Percentiles rank a stretch among this genome's conserved stretches.
Evolutionary conservation across 2,797 vertebrate genomes (phyloP).

Genomic region (Dromococcyx pavoninus): DNA sequence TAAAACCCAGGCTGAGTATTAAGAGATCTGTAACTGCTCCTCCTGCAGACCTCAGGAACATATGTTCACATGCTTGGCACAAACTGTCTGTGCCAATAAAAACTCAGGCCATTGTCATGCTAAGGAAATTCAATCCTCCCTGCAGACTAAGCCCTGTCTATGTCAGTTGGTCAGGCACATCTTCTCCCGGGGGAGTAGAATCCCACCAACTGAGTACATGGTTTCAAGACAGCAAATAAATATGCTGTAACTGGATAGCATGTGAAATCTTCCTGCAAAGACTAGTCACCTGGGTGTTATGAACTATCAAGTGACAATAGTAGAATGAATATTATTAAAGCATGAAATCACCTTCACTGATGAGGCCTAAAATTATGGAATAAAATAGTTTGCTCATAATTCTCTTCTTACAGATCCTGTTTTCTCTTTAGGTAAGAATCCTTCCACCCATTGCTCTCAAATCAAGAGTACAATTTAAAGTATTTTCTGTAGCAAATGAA

Average conservation of each 20-base stretch:
- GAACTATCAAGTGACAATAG: conserved; percentile 13
- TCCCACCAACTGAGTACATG: neutral
- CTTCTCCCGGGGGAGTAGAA: conserved; percentile 32
- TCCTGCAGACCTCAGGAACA: conserved; percentile 45
- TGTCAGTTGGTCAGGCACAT: conserved; percentile 13
- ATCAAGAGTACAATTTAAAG: neutral
- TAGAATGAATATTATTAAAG: conserved; percentile 19
- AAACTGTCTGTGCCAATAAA: conserved; percentile 49
- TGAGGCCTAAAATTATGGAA: conserved; percentile 26
- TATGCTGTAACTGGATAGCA: conserved; percentile 46
- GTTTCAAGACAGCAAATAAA: conserved; percentile 56
- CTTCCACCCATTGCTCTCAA: neutral
- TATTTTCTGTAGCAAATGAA: neutral
- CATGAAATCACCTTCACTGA: conserved; percentile 25
- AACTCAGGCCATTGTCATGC: conserved; percentile 41
- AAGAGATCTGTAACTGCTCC: conserved; percentile 22
- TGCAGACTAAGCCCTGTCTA: conserved; percentile 7
- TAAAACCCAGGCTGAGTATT: conserved; percentile 12
- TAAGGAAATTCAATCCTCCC: conserved; percentile 43
- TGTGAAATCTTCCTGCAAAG: conserved; percentile 50
- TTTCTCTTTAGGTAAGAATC: neutral
- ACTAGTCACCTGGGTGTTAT: conserved; percentile 50
- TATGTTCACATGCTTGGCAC: conserved; percentile 54
- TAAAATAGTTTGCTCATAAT: conserved; percentile 7
- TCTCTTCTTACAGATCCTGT: neutral